Evolutionary conservation across 2,113 vertebrate species (phyloP).

Genomic region (Eupsittula cactorum): DNA sequence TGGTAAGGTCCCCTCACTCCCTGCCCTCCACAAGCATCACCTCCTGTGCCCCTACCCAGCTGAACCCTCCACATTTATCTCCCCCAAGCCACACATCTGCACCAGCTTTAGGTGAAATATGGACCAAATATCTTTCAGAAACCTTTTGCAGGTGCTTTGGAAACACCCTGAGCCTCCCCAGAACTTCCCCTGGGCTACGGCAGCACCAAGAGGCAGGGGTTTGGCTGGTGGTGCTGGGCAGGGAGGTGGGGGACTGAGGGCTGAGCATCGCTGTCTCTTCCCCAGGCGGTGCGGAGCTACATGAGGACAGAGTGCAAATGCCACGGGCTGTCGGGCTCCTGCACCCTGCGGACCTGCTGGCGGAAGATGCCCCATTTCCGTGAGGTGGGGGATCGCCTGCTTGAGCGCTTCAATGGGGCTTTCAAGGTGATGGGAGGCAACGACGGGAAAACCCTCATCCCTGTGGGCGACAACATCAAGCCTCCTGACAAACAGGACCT

Average conservation of each 20-base stretch:
- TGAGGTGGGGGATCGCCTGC: constrained; percentile 90
- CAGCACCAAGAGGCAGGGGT: not conserved
- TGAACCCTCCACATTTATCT: not conserved
- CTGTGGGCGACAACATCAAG: constrained; percentile 91
- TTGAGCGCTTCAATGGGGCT: constrained; percentile 93
- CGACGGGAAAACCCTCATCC: constrained; percentile 92
- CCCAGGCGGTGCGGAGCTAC: constrained; percentile 92
- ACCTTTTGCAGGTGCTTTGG: not conserved
- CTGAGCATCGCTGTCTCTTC: not conserved
- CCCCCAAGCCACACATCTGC: not conserved
- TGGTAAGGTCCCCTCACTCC: constrained; percentile 74
- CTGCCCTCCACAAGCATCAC: not conserved
- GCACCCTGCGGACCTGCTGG: constrained; percentile 96
- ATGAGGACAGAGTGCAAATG: constrained; percentile 98
- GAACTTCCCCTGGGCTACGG: rapidly evolving
- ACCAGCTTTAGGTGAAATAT: not conserved
- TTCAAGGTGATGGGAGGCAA: constrained; percentile 98
- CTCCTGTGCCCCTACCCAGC: rapidly evolving
- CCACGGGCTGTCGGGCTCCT: constrained; percentile 94
- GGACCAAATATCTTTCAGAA: not conserved
- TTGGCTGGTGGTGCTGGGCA: not conserved
- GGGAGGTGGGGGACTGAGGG: rapidly evolving
- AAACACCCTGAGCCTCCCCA: not conserved
- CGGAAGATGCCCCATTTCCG: constrained; percentile 97
- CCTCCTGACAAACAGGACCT: constrained; percentile 92